Percentiles rank a stretch among this genome's conserved stretches.
Evolutionary conservation across 2,888 invertebrate genomes (phyloP).

Genomic region (Nemapogon koenigi): DNA sequence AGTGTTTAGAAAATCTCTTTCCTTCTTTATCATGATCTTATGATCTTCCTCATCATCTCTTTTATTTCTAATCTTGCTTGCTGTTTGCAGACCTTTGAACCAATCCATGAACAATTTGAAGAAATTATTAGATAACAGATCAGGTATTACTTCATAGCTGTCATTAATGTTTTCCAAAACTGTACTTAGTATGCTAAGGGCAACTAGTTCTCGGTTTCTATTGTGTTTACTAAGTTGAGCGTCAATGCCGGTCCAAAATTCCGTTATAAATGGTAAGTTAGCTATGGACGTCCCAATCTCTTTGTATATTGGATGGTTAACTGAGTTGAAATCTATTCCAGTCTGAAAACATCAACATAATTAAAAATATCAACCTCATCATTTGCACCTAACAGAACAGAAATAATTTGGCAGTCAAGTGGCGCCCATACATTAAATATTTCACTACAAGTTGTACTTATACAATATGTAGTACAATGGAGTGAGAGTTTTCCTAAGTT

Average conservation of each 20-base stretch:
- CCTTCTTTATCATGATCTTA: slow-evolving; percentile 58
- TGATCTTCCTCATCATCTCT: slow-evolving; percentile 51
- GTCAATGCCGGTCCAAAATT: slow-evolving; percentile 65
- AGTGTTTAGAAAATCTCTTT: slow-evolving; percentile 60
- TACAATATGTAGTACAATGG: no score
- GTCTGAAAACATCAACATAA: slow-evolving; percentile 43
- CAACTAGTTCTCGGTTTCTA: slow-evolving; percentile 66
- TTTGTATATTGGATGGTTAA: slow-evolving; percentile 71
- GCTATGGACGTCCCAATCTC: slow-evolving; percentile 62
- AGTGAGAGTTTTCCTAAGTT: no score
- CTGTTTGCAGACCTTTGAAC: slow-evolving; percentile 65
- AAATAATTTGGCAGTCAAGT: no score
- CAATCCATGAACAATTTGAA: slow-evolving; percentile 69
- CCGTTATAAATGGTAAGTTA: slow-evolving; percentile 48
- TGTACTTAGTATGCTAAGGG: slow-evolving; percentile 64
- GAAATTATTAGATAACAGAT: slow-evolving; percentile 69
- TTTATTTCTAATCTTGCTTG: slow-evolving; percentile 61
- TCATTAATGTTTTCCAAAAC: slow-evolving; percentile 57
- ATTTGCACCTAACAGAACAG: neutral
- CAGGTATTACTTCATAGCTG: slow-evolving; percentile 53
- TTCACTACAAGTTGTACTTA: no score
- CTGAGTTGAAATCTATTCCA: slow-evolving; percentile 61
- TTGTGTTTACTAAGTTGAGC: slow-evolving; percentile 48
- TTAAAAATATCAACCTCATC: neutral
- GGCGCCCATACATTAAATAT: no score